Evolutionary conservation across 2,113 vertebrate species (phyloP).

Genomic region (Pelobates fuscus): DNA sequence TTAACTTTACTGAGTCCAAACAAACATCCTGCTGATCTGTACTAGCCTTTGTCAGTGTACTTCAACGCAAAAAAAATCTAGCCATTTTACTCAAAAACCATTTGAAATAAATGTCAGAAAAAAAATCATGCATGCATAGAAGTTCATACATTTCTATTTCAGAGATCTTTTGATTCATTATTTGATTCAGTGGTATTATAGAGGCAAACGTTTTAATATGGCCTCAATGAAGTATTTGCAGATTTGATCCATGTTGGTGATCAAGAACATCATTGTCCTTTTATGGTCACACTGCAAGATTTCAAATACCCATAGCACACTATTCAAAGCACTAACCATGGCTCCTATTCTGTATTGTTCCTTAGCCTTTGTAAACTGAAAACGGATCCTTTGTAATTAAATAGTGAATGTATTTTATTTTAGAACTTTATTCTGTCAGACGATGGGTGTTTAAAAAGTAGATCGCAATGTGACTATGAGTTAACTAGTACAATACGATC

Average conservation of each 20-base stretch:
- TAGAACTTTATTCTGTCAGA: too few species aligned
- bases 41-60: neutral
- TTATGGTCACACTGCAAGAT: neutral
- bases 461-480: too few species aligned
- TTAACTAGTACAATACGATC: too few species aligned
- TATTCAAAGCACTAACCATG: too few species aligned
- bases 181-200: neutral
- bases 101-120: too few species aligned
- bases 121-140: neutral
- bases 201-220: neutral
- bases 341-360: too few species aligned
- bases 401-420: too few species aligned
- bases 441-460: too few species aligned
- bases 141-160: neutral
- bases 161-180: neutral
- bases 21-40: neutral
- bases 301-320: neutral
- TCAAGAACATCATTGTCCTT: neutral
- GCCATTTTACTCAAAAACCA: too few species aligned
- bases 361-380: too few species aligned
- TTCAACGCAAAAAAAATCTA: neutral
- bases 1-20: neutral
- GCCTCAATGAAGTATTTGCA: neutral
- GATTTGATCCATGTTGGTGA: neutral
- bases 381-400: too few species aligned